These are phyloP conservation scores for Tetranychus piercei DNA, from an alignment of 2,888 invertebrate species.

Conservation along the genomic window DNA sequence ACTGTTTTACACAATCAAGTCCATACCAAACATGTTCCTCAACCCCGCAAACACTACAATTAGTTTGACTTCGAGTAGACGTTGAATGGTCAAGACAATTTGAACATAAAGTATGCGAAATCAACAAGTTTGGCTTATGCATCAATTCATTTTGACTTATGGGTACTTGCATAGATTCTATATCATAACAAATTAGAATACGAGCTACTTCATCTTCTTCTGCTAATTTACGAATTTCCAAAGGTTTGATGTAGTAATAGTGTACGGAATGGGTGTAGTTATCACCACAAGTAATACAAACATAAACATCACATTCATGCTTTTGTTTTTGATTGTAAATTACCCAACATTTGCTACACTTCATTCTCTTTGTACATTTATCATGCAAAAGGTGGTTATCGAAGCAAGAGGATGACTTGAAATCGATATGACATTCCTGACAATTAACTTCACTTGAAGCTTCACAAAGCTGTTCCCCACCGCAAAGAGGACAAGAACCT, in stretches of 20 bases:
- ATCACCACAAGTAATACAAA: neutral
- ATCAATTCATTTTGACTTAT: neutral
- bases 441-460: neutral
- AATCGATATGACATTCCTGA: neutral
- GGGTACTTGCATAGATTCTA: neutral
- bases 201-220: neutral
- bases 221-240: neutral
- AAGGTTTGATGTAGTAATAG: neutral
- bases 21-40: constrained; percentile 6
- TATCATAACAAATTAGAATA: neutral
- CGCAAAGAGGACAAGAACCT: neutral
- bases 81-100: neutral
- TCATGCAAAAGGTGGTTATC: neutral
- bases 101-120: neutral
- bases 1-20: constrained; percentile 7
- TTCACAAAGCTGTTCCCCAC: neutral
- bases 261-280: neutral
- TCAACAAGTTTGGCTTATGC: neutral
- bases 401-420: neutral
- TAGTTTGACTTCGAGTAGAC: too few species aligned
- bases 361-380: neutral
- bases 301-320: neutral
- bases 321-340: neutral
- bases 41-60: constrained; percentile 9
- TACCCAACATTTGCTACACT: neutral